phyloP scores from a whole-genome alignment of 2,797 vertebrate genomes.

The Arrhamphus sclerolepis region DNA sequence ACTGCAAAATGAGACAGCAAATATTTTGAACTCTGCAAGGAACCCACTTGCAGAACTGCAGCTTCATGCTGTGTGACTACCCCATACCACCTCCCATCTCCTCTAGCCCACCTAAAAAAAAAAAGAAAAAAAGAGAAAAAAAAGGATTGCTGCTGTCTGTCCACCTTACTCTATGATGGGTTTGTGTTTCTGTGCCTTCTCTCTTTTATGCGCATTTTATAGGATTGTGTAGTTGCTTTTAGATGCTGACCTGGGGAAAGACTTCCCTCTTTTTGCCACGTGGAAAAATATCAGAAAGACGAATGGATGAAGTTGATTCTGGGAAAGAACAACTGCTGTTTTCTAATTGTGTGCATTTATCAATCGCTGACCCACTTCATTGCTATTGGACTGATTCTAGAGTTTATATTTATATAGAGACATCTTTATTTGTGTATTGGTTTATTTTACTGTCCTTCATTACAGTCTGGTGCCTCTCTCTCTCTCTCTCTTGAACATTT shows the following conservation, averaged over 20 bases:
- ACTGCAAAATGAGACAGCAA: conserved; percentile 30
- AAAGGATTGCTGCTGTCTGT: conserved; percentile 62
- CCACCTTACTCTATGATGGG: conserved; percentile 66
- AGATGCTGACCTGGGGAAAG: conserved; percentile 48
- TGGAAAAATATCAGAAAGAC: conserved; percentile 19
- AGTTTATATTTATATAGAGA: conserved; percentile 82
- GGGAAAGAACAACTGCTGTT: conserved; percentile 58
- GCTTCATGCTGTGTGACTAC: conserved; percentile 49
- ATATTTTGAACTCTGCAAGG: conserved; percentile 41
- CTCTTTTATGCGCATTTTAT: conserved; percentile 78
- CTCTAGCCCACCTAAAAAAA: not conserved
- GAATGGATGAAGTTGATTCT: conserved; percentile 35
- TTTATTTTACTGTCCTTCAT: conserved; percentile 59
- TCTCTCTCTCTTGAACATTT: conserved; percentile 70
- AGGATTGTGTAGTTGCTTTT: conserved; percentile 62
- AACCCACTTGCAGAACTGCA: conserved; percentile 58
- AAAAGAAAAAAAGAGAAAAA: not conserved
- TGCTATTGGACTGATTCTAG: conserved; percentile 63
- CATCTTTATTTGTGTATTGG: conserved; percentile 71
- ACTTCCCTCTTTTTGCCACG: conserved; percentile 46
- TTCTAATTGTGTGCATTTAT: conserved; percentile 67
- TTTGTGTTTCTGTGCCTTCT: conserved; percentile 85
- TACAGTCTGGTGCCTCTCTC: conserved; percentile 78
- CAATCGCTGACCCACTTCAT: conserved; percentile 58
- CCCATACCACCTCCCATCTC: not conserved